phyloP scores from a whole-genome alignment of 2,888 invertebrate genomes.

The Serripes groenlandicus region DNA sequence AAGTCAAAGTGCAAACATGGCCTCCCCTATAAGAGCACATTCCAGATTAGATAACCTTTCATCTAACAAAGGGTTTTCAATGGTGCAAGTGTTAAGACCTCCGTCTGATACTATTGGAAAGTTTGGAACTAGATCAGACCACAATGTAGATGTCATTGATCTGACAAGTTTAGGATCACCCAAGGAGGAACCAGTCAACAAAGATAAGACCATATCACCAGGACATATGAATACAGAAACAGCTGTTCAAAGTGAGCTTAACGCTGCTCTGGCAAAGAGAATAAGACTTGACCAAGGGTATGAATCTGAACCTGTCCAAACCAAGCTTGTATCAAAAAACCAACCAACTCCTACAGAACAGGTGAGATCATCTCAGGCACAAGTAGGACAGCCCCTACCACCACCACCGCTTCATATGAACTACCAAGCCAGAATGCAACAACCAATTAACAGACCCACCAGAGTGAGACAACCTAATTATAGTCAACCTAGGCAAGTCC shows the following conservation, averaged over 20 bases:
- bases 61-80: neutral
- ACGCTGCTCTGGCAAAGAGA: constrained; percentile 65
- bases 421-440: constrained; percentile 1
- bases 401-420: neutral
- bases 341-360: neutral
- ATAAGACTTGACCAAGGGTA: constrained; percentile 29
- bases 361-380: neutral
- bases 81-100: constrained; percentile 1
- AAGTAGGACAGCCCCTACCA: neutral
- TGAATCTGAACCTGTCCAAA: neutral
- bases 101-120: neutral
- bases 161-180: constrained; percentile 28
- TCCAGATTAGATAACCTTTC: neutral
- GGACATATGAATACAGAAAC: constrained; percentile 42
- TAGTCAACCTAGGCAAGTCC: constrained; percentile 1
- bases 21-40: constrained; percentile 19
- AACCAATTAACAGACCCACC: neutral
- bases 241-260: constrained; percentile 65
- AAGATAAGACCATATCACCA: neutral
- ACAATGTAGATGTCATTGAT: constrained; percentile 30
- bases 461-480: constrained; percentile 3
- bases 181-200: neutral
- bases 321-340: neutral
- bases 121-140: neutral
- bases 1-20: constrained; percentile 13